Percentiles rank a stretch among this genome's conserved stretches.
These are phyloP conservation scores for Cyprichromis sp. DNA, from an alignment of 2,113 vertebrate species.

Conservation along the genomic window DNA sequence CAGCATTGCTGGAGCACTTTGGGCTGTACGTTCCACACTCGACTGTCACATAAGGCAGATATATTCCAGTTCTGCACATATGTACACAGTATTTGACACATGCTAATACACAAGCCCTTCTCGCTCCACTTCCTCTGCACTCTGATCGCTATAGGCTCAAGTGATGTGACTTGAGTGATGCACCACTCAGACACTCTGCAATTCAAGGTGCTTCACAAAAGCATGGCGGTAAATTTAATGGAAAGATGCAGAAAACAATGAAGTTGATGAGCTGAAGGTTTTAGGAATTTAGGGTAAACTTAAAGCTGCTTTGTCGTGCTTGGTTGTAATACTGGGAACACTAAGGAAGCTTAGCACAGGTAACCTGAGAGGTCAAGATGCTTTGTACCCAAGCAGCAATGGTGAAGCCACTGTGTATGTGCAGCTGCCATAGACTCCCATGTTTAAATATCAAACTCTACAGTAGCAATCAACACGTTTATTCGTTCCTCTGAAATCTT, in stretches of 20 bases:
- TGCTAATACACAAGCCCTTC: not conserved
- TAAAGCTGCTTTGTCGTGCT: not conserved
- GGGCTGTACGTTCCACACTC: not conserved
- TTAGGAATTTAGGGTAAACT: not conserved
- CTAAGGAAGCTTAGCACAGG: rapidly evolving
- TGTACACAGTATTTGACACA: not conserved
- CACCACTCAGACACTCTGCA: rapidly evolving
- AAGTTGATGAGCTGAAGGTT: not conserved
- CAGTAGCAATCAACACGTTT: not conserved
- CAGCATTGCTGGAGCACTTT: not conserved
- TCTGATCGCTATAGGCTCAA: rapidly evolving
- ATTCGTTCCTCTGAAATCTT: not conserved
- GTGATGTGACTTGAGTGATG: rapidly evolving
- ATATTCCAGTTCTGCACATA: not conserved
- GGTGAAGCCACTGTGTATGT: not conserved
- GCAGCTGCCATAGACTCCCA: not conserved
- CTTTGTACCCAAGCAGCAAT: not conserved
- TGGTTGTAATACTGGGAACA: not conserved
- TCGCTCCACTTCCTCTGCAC: not conserved
- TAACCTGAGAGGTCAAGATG: not conserved
- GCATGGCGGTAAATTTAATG: not conserved
- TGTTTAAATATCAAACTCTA: not conserved
- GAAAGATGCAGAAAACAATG: not conserved
- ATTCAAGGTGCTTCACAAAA: not conserved
- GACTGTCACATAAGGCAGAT: not conserved